Conservation (phyloP, 2,888 invertebrate genomes). For the Carterocephalus palaemon region DNA sequence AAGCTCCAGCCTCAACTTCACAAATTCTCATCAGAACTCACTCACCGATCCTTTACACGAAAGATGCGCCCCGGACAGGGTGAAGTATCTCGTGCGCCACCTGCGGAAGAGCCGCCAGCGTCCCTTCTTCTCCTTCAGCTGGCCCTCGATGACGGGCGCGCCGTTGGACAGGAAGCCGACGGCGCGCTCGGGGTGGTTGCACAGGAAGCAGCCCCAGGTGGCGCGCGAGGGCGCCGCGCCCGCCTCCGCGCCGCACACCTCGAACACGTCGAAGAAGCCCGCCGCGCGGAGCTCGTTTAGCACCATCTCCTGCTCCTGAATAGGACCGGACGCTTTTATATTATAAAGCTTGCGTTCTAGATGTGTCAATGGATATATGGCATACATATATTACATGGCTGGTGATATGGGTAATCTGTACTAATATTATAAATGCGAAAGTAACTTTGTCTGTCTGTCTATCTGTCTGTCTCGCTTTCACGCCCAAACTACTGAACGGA, state of each 20-base stretch:
- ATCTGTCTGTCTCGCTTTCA: too few relatives aligned
- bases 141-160: conserved; percentile 93
- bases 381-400: too few relatives aligned
- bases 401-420: too few relatives aligned
- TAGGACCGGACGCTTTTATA: neutral
- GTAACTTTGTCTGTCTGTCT: too few relatives aligned
- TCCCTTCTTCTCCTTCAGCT: conserved; percentile 94
- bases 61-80: conserved; percentile 93
- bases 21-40: conserved; percentile 32
- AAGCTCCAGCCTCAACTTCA: too few relatives aligned
- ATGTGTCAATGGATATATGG: too few relatives aligned
- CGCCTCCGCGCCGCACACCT: conserved; percentile 78
- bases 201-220: conserved; percentile 94
- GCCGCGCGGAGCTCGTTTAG: conserved; percentile 91
- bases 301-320: conserved; percentile 89
- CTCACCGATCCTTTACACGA: conserved; percentile 91
- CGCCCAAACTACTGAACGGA: too few relatives aligned
- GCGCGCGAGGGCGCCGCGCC: conserved; percentile 45
- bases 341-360: too few relatives aligned
- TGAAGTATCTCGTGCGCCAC: conserved; percentile 97
- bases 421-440: too few relatives aligned
- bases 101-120: conserved; percentile 93
- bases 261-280: conserved; percentile 96
- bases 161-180: conserved; percentile 90
- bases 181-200: conserved; percentile 94